phyloP scores from a whole-genome alignment of 2,113 vertebrate species.

The Corapipo altera region DNA sequence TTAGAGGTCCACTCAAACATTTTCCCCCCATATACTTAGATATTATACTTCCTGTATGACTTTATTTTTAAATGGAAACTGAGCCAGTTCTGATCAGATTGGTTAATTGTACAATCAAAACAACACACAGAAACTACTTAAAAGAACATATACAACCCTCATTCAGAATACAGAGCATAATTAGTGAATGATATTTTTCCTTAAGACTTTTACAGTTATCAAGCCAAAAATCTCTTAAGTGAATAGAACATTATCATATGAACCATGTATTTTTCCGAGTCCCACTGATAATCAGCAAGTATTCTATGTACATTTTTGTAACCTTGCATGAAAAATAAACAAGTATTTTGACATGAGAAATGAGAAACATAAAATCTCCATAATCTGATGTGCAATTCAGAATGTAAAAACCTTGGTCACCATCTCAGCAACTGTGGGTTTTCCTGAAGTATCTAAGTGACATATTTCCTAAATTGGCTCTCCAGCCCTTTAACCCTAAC shows the following conservation, averaged over 20 bases:
- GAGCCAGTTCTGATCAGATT: neutral
- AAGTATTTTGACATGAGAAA: neutral
- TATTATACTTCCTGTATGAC: neutral
- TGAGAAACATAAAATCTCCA: neutral
- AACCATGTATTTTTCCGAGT: neutral
- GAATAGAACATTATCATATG: neutral
- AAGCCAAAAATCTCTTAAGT: neutral
- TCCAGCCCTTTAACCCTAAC: neutral
- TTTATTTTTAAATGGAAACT: neutral
- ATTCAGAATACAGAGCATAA: neutral
- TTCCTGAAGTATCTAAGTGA: neutral
- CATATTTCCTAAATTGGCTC: neutral
- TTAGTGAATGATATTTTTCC: neutral
- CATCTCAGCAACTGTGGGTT: neutral
- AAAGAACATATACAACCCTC: neutral
- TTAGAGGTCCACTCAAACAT: slow-evolving; percentile 15
- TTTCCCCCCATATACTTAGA: neutral
- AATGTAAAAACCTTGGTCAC: neutral
- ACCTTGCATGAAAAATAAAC: neutral
- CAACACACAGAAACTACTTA: neutral
- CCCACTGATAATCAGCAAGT: neutral
- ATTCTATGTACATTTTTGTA: neutral
- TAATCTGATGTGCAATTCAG: neutral
- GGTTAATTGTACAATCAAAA: neutral
- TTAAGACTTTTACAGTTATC: neutral